phyloP scores from a whole-genome alignment of 2,888 invertebrate genomes.

The Drosophila recens region DNA sequence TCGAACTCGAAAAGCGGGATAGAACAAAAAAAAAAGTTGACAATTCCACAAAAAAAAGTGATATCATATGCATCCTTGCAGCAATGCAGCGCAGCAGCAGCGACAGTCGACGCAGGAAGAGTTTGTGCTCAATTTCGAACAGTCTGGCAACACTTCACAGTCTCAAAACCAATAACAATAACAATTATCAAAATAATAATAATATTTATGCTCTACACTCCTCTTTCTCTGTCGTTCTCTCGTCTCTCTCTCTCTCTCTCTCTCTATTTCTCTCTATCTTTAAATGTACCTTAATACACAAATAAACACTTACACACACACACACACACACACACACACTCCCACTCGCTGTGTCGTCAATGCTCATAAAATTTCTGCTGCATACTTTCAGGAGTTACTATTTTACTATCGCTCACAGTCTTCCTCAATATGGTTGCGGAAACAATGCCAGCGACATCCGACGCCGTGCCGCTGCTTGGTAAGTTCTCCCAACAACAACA shows the following conservation, averaged over 20 bases:
- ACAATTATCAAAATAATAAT: not conserved
- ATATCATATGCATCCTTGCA: constrained; percentile 35
- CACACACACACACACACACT: constrained; percentile 9
- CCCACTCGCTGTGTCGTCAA: constrained; percentile 9
- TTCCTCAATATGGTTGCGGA: constrained; percentile 99
- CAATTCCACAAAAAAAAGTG: constrained; percentile 1
- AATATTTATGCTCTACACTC: constrained; percentile 13
- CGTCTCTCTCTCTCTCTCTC: too few species aligned
- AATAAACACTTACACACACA: constrained; percentile 1
- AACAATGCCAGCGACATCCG: constrained; percentile 99
- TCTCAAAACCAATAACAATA: constrained; percentile 3
- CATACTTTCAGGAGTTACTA: constrained; percentile 93
- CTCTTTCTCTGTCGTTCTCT: constrained; percentile 13
- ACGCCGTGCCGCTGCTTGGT: constrained; percentile 95
- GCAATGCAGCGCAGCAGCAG: constrained; percentile 43
- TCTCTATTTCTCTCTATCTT: constrained; percentile 10
- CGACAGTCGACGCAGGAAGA: constrained; percentile 27
- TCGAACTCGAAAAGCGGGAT: constrained; percentile 45
- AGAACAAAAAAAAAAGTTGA: not conserved
- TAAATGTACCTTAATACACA: constrained; percentile 16
- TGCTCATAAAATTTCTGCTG: constrained; percentile 40
- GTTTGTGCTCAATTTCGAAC: constrained; percentile 11
- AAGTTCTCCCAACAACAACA: constrained; percentile 71
- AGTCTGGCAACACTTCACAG: constrained; percentile 21
- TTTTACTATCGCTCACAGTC: constrained; percentile 98